phyloP scores from a whole-genome alignment of 2,113 vertebrate genomes.

The Labeo rohita region DNA sequence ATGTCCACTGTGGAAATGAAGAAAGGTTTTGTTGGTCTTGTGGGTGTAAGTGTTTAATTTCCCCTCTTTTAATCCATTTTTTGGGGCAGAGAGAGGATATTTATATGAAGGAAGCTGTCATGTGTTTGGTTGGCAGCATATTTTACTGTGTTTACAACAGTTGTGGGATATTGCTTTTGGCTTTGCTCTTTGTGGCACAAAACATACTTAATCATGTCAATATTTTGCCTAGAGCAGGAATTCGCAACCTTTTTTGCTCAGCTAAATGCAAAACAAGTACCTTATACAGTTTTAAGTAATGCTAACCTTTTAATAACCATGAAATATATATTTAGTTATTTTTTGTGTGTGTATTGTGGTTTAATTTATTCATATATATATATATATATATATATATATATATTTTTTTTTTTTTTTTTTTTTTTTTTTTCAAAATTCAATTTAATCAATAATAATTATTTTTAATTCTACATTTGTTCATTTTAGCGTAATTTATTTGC shows the following conservation, averaged over 20 bases:
- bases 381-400: no score
- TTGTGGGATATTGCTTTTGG: slow-evolving; percentile 8
- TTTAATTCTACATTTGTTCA: neutral
- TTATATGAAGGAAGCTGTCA: neutral
- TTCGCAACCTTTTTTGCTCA: neutral
- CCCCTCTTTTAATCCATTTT: neutral
- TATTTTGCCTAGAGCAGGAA: neutral
- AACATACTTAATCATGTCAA: slow-evolving; percentile 9
- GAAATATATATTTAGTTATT: neutral
- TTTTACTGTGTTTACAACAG: neutral
- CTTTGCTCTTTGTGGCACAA: neutral
- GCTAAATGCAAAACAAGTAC: neutral
- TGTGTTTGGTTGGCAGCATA: neutral
- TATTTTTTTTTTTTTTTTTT: no score
- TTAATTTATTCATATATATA: neutral
- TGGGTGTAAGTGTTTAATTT: neutral
- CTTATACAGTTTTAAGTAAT: neutral
- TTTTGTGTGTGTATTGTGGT: neutral
- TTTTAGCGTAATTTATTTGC: neutral
- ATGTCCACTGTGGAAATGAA: neutral
- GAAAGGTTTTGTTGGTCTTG: neutral
- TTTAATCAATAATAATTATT: neutral
- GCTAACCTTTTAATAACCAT: neutral
- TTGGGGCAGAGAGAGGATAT: neutral
- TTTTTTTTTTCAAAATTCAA: neutral